Percentiles rank a stretch among this genome's conserved stretches.
phyloP scores from a whole-genome alignment of 2,113 vertebrate species.

The Eleginops maclovinus region DNA sequence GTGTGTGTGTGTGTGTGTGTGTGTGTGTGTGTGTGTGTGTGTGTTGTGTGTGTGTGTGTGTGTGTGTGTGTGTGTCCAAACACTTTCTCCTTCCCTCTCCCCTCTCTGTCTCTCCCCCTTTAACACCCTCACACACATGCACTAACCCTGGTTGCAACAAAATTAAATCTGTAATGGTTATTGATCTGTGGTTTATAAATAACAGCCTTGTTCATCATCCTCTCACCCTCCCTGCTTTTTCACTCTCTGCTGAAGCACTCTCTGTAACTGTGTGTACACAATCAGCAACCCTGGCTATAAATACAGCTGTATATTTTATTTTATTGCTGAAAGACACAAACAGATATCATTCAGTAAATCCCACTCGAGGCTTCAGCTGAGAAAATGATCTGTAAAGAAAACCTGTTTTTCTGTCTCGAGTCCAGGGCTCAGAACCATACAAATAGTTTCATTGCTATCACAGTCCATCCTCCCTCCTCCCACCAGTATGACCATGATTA shows the following conservation, averaged over 20 bases:
- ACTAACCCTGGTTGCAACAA: neutral
- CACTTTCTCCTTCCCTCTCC: neutral
- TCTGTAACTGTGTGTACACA: neutral
- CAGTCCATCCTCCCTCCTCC: neutral
- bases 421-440: neutral
- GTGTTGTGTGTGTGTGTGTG: slow-evolving; percentile 3
- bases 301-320: neutral
- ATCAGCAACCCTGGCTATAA: neutral
- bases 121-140: neutral
- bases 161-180: slow-evolving; percentile 63
- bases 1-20: slow-evolving; percentile 8
- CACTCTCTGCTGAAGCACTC: neutral
- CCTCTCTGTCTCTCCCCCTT: slow-evolving; percentile 4
- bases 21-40: slow-evolving; percentile 4
- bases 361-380: neutral
- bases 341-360: neutral
- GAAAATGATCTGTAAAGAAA: neutral
- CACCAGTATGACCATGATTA: neutral
- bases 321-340: neutral
- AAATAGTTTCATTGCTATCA: neutral
- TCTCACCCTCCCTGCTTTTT: neutral
- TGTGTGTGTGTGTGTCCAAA: slow-evolving; percentile 14
- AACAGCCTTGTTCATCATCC: slow-evolving; percentile 28
- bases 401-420: neutral
- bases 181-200: slow-evolving; percentile 61